Evolutionary conservation across 2,888 invertebrate species (phyloP).

Genomic region (Eulithis prunata): DNA sequence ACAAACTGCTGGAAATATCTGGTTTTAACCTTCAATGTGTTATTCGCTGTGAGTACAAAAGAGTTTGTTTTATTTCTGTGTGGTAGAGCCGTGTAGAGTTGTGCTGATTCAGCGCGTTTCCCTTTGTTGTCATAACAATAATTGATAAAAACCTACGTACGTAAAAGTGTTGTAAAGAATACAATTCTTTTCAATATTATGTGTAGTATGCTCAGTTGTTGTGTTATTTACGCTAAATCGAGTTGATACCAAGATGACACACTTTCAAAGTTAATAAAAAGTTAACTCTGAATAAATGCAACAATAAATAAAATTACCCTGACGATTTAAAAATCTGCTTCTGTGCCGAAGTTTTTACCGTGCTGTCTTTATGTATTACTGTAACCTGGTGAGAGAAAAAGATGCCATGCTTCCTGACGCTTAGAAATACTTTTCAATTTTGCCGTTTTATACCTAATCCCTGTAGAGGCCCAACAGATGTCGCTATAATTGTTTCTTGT

Average conservation of each 20-base stretch:
- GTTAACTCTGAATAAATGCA: conserved; percentile 13
- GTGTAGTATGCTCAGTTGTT: not conserved
- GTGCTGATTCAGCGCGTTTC: conserved; percentile 48
- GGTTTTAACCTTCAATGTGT: conserved; percentile 76
- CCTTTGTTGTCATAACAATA: conserved; percentile 78
- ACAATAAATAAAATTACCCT: conserved; percentile 1
- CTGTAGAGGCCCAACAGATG: conserved; percentile 14
- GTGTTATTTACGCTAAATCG: not conserved
- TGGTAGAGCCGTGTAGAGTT: conserved; percentile 25
- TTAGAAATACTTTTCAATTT: conserved; percentile 43
- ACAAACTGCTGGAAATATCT: conserved; percentile 82
- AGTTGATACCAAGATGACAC: conserved; percentile 29
- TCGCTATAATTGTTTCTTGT: conserved; percentile 42
- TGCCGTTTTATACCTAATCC: conserved; percentile 45
- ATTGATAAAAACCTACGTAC: conserved; percentile 30
- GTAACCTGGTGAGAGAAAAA: conserved; percentile 17
- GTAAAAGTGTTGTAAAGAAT: too few species aligned
- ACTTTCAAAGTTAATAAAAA: conserved; percentile 32
- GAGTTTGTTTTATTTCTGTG: conserved; percentile 42
- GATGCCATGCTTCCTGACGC: conserved; percentile 18
- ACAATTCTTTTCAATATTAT: not conserved
- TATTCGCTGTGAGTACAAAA: conserved; percentile 72
- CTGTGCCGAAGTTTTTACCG: not conserved
- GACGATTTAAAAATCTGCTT: conserved; percentile 4
- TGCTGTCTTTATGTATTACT: too few species aligned